phyloP scores from a whole-genome alignment of 2,797 vertebrate species.

The Vireo griseus region DNA sequence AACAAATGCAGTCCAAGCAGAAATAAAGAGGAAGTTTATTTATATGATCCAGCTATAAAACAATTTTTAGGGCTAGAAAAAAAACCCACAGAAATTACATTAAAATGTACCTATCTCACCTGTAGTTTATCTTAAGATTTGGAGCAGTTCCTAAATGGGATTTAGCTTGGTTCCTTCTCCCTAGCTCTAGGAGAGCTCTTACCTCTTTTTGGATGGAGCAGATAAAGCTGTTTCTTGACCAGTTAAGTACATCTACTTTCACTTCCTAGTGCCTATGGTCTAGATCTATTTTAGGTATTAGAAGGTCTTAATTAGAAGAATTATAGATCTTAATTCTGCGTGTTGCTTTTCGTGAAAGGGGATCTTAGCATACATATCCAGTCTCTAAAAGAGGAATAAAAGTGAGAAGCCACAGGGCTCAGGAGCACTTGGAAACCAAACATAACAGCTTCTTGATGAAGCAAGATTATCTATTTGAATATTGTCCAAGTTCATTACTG shows the following conservation, averaged over 20 bases:
- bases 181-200: neutral
- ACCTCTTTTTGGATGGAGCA: neutral
- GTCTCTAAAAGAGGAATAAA: neutral
- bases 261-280: neutral
- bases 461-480: neutral
- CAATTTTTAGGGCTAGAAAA: neutral
- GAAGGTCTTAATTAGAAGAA: neutral
- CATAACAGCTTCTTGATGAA: neutral
- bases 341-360: neutral
- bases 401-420: neutral
- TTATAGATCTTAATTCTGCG: neutral
- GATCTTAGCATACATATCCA: neutral
- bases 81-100: neutral
- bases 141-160: neutral
- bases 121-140: neutral
- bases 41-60: neutral
- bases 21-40: neutral
- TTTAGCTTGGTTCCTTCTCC: neutral
- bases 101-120: neutral
- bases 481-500: neutral
- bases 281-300: neutral
- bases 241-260: neutral
- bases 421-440: neutral
- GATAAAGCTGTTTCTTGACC: neutral
- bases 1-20: neutral